These are phyloP conservation scores for Pelochelys cantorii DNA, from an alignment of 2,797 vertebrate species.

Conservation along the genomic window DNA sequence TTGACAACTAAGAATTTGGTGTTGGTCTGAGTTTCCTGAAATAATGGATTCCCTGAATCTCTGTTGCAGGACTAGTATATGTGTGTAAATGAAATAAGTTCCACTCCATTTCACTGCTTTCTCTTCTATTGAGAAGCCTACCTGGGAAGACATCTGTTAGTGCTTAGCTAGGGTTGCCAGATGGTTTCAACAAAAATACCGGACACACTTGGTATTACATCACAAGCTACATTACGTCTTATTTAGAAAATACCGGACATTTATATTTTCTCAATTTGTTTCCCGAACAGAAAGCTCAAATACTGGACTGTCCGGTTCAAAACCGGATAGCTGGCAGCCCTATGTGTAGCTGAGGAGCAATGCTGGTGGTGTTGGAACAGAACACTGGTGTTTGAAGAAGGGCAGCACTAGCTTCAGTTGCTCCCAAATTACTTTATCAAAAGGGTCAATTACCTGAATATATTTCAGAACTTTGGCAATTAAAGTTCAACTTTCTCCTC, in stretches of 20 bases:
- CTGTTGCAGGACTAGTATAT: background rate
- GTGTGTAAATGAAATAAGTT: background rate
- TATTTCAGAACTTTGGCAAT: constrained; percentile 18
- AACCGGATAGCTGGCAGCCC: too few species aligned
- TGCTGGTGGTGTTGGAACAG: constrained; percentile 4
- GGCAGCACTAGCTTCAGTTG: constrained; percentile 39
- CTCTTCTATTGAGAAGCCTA: constrained; percentile 1
- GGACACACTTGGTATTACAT: too few species aligned
- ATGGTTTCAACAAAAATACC: too few species aligned
- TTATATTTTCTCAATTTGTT: too few species aligned
- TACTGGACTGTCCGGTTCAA: too few species aligned
- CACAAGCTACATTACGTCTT: too few species aligned
- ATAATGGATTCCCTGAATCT: background rate
- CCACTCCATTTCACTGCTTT: background rate
- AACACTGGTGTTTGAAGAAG: background rate
- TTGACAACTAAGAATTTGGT: background rate
- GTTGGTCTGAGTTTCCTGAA: background rate
- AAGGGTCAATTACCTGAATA: background rate
- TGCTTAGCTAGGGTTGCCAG: constrained; percentile 33
- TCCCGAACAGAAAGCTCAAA: too few species aligned
- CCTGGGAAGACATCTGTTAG: constrained; percentile 44
- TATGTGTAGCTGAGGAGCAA: background rate
- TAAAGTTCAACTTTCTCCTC: constrained; percentile 38
- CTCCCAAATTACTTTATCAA: constrained; percentile 36
- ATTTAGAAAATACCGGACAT: too few species aligned